Base-by-base conservation (phyloP, 2,888 invertebrate species). In the Noctua janthe region DNA sequence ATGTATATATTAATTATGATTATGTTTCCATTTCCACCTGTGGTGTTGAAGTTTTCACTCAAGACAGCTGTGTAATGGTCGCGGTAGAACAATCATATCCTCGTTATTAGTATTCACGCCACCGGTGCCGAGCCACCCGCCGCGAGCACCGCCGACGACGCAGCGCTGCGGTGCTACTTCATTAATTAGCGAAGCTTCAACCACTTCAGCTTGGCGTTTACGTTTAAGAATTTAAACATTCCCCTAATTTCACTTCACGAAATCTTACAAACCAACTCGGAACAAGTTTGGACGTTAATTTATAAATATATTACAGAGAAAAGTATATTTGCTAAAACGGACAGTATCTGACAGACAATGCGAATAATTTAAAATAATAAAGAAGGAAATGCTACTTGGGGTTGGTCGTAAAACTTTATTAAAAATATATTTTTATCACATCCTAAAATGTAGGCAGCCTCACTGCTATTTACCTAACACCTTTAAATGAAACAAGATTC, bases 181-280 rank as follows among this genome's bases (percentile, higher is more conserved):
- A 95, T 95, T 95, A 94, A 95, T 94, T 95, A 94, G 92, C 90
- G 86, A 91, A 94, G 94, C 93, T 94, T 94, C 91, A 92, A 92
- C 92, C 92, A 93, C 91, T 93, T 92, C 91, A 90, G 91, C 90
- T 92, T 88, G 90, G 92, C 91, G 92, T 93, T 93, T 91, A 91
- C 90, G 90, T 91, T 91, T 85, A 91, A 93, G 91, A 93, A 93
- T 94, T 94, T 92, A 92, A 94, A 93, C 93, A 92, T 93, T 92
- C 90, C 87, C 89, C 87, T 92, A 91, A 94, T 92, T 93, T 92
- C 89, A 90, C 92, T 92, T 90, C 74, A 39, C 77, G 13, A 81
- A 88, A 87, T 88, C 90, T 90, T 75, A 78, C 64, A 86, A 88
- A 86, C 80, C 80, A 78, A 87, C 79, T 85, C 71, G 56, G 54